phyloP scores from a whole-genome alignment of 92 coral and sea anemone species.

The Zoanthus sansibaricus region DNA sequence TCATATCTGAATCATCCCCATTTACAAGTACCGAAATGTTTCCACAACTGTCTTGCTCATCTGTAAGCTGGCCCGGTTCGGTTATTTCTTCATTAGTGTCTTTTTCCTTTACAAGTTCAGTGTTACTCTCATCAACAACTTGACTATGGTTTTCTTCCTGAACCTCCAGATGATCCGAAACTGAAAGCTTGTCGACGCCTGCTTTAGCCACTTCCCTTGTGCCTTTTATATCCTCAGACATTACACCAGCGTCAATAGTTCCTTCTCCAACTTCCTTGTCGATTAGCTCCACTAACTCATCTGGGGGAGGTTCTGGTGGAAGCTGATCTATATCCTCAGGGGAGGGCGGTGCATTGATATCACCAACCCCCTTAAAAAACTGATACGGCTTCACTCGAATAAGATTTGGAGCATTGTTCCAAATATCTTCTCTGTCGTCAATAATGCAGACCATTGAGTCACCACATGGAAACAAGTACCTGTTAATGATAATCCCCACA shows the following conservation, averaged over 20 bases:
- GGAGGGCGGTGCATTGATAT: constrained; percentile 94
- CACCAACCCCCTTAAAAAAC: constrained; percentile 95
- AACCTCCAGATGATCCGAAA: not conserved
- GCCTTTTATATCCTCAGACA: constrained; percentile 1
- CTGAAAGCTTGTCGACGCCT: not conserved
- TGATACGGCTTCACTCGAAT: constrained; percentile 93
- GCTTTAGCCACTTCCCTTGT: not conserved
- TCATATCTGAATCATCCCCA: constrained; percentile 4
- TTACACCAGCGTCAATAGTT: not conserved
- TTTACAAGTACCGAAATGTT: not conserved
- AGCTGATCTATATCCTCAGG: constrained; percentile 62
- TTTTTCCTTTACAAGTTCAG: not conserved
- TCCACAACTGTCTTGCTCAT: not conserved
- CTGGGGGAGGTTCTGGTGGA: constrained; percentile 32
- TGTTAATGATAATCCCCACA: constrained; percentile 40
- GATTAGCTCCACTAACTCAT: not conserved
- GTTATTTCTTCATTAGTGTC: constrained; percentile 13
- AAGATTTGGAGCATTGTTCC: constrained; percentile 94
- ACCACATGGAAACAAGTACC: constrained; percentile 94
- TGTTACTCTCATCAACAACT: not conserved
- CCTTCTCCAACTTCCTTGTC: not conserved
- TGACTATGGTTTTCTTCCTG: not conserved
- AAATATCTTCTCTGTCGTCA: constrained; percentile 97
- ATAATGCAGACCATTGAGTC: constrained; percentile 99
- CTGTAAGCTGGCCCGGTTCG: not conserved